Percentiles rank a stretch among this genome's conserved stretches.
Conservation (phyloP, 2,797 vertebrate species). For the Sebastes oblongus region DNA sequence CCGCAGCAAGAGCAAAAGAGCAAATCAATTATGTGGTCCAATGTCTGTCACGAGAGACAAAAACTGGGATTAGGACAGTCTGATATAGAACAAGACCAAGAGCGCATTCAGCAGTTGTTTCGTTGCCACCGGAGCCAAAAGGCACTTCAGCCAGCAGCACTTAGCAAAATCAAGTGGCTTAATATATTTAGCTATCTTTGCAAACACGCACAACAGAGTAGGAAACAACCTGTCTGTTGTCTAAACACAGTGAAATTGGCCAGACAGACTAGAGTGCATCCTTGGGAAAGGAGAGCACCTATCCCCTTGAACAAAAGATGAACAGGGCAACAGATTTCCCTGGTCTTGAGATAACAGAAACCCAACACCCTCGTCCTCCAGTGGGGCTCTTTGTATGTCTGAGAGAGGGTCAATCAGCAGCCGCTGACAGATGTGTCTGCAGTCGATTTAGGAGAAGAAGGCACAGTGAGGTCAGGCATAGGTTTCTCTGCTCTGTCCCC, state of each 20-base stretch:
- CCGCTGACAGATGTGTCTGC: constrained; percentile 83
- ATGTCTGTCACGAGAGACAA: constrained; percentile 40
- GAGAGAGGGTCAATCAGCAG: constrained; percentile 81
- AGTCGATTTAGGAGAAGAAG: constrained; percentile 79
- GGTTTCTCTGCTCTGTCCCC: constrained; percentile 54
- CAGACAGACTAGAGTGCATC: constrained; percentile 77
- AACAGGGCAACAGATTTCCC: constrained; percentile 71
- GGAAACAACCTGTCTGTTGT: constrained; percentile 76
- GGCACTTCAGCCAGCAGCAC: constrained; percentile 70
- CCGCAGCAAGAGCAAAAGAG: constrained; percentile 41
- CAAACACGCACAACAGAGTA: constrained; percentile 39
- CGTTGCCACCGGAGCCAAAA: constrained; percentile 48
- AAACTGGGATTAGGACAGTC: constrained; percentile 23
- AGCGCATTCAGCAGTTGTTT: constrained; percentile 39
- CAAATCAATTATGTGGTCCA: constrained; percentile 61
- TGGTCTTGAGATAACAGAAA: constrained; percentile 83
- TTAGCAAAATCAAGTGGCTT: constrained; percentile 77
- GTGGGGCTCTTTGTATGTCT: constrained; percentile 80
- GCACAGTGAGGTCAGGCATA: constrained; percentile 68
- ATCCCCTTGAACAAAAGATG: constrained; percentile 77
- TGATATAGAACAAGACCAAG: constrained; percentile 38
- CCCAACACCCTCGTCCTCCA: constrained; percentile 80
- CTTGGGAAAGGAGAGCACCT: constrained; percentile 65
- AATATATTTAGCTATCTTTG: constrained; percentile 67
- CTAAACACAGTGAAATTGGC: constrained; percentile 76